Evolutionary conservation across 2,113 vertebrate species (phyloP).

Genomic region (Microcebus tavaratra): DNA sequence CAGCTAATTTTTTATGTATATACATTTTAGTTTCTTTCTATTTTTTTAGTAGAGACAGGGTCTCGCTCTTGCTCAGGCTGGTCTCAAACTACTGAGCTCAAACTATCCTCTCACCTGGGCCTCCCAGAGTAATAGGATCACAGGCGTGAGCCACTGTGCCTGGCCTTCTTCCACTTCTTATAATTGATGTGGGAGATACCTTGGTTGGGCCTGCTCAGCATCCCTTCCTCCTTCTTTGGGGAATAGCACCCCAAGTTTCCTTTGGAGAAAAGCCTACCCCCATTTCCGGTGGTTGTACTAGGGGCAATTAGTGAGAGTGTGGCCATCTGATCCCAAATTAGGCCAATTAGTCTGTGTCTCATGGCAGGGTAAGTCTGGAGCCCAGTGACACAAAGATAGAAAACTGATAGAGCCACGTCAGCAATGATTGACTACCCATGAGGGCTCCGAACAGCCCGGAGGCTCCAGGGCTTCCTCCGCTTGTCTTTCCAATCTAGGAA

Average conservation of each 20-base stretch:
- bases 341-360: neutral
- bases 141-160: too few relatives aligned
- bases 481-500: neutral
- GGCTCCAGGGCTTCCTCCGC: neutral
- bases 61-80: too few relatives aligned
- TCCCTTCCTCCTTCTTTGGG: neutral
- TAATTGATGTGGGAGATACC: too few relatives aligned
- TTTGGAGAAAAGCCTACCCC: neutral
- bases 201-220: neutral
- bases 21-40: too few relatives aligned
- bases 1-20: too few relatives aligned
- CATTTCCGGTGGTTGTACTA: neutral
- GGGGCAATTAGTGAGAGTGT: neutral
- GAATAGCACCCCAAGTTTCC: neutral
- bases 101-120: too few relatives aligned
- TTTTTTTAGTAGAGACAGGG: too few relatives aligned
- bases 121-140: too few relatives aligned
- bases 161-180: neutral
- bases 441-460: neutral
- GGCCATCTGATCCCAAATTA: neutral
- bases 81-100: too few relatives aligned
- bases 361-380: neutral
- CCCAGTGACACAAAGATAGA: neutral
- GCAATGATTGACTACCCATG: neutral
- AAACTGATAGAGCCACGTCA: neutral